Evolutionary conservation across 2,113 vertebrate genomes (phyloP).

Genomic region (Rhabdornis inornatus): DNA sequence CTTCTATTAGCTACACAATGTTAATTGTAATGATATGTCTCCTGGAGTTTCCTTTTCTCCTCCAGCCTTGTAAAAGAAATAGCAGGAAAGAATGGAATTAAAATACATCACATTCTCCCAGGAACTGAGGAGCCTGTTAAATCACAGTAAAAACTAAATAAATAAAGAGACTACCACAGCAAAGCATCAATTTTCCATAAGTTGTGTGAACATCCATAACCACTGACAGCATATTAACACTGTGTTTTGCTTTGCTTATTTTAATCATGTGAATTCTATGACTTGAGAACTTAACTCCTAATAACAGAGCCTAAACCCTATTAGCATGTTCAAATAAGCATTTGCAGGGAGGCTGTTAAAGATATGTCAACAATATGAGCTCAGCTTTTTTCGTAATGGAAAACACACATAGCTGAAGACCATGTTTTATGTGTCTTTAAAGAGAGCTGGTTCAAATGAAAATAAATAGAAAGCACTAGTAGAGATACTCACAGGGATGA

Average conservation of each 20-base stretch:
- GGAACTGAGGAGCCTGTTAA: conserved; percentile 64
- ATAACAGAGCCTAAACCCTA: conserved; percentile 72
- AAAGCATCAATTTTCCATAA: conserved; percentile 70
- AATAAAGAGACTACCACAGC: conserved; percentile 71
- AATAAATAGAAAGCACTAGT: conserved; percentile 68
- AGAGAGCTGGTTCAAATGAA: conserved; percentile 71
- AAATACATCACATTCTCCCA: conserved; percentile 61
- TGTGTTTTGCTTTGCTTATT: conserved; percentile 72
- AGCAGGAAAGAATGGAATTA: conserved; percentile 65
- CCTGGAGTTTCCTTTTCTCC: conserved; percentile 59
- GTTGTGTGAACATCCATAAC: conserved; percentile 65
- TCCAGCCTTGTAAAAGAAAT: conserved; percentile 68
- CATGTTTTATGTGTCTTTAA: conserved; percentile 71
- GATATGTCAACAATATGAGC: conserved; percentile 79
- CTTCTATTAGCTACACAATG: conserved; percentile 63
- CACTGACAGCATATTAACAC: conserved; percentile 68
- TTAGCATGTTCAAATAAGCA: conserved; percentile 82
- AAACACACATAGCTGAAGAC: conserved; percentile 71
- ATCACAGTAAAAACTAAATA: conserved; percentile 72
- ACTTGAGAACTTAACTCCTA: conserved; percentile 72
- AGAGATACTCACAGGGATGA: conserved; percentile 93
- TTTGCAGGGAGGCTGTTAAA: conserved; percentile 80
- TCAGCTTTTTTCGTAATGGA: conserved; percentile 70
- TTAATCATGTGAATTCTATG: conserved; percentile 74
- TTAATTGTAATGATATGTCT: conserved; percentile 63